Evolutionary conservation across 2,888 invertebrate genomes (phyloP).

Genomic region (Sphaerophoria taeniata): DNA sequence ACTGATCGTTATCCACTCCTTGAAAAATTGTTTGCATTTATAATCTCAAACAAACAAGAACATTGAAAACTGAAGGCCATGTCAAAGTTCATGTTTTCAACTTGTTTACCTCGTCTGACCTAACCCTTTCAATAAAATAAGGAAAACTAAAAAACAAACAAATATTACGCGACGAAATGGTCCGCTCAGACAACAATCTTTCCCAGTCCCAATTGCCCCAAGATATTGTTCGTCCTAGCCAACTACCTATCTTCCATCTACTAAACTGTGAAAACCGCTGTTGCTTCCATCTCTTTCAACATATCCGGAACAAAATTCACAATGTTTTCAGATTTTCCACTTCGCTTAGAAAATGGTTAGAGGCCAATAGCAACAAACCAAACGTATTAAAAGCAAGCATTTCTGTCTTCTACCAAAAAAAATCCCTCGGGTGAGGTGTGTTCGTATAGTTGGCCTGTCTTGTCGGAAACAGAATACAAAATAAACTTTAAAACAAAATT

Average conservation of each 20-base stretch:
- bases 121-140: constrained; percentile 13
- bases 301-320: constrained; percentile 19
- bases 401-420: constrained; percentile 14
- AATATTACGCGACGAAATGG: constrained; percentile 7
- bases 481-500: constrained; percentile 64
- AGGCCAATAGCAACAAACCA: constrained; percentile 14
- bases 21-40: too few relatives aligned
- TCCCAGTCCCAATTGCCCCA: constrained; percentile 18
- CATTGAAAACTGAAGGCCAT: not conserved
- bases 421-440: constrained; percentile 35
- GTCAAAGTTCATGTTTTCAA: constrained; percentile 24
- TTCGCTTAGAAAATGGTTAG: constrained; percentile 7
- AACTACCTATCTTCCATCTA: too few relatives aligned
- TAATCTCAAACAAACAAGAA: too few relatives aligned
- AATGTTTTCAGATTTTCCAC: constrained; percentile 33
- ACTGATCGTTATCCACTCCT: too few relatives aligned
- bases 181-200: constrained; percentile 31
- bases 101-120: constrained; percentile 52
- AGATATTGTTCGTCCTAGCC: constrained; percentile 42
- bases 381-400: constrained; percentile 46
- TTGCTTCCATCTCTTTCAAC: not conserved
- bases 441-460: constrained; percentile 21
- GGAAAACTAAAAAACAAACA: constrained; percentile 17
- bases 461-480: constrained; percentile 44
- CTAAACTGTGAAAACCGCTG: constrained; percentile 30